Base-by-base conservation (phyloP, 2,113 vertebrate species). In the Taurulus bubalis region DNA sequence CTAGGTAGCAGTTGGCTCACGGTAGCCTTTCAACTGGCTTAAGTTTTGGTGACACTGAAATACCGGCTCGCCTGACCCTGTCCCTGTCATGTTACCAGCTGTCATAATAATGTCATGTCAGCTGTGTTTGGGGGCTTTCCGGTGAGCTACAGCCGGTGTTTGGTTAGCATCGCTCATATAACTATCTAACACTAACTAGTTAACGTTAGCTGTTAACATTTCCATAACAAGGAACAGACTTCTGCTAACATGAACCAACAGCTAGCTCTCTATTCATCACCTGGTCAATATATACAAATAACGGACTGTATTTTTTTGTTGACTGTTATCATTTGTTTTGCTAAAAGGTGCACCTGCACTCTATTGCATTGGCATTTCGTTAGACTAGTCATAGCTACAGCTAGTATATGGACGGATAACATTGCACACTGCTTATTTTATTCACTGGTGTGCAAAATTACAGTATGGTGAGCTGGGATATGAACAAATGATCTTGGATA, bases 271-370 rank as follows among this genome's bases (percentile, higher is more conserved):
- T 71, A 53, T 3, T 55, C 14, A 36, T 53, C 81, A 91, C 87
- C 82, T 91, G 88, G 90, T 90, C 86, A 84, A 49, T 73, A 34
- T 60, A n/a, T 68, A 51, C 34, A 40, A 9, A 34, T 2, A 2
- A 4, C 28, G 18, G 28, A n/a, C 66, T 11, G 5, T 2, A 34
- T 47, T 9, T 26, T 59, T 22, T 53, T 30, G 1, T 40, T 14
- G 42, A 40, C 70, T 53, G 3, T 51, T 51, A 34, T 72, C 1
- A 3, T 36, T 59, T 45, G 59, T 58, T 60, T 66, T 6, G 26
- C 24, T 0, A 12, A 8, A 9, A 16, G 16, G 47, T 49, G 18
- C 47, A 16, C 16, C 3, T 49, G 18, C 8, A 18, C 18, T 69
- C 18, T 8, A 14, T 64, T 28, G n/a, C 15, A 63, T 51, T 53